phyloP scores from a whole-genome alignment of 2,888 invertebrate species.

The Chrysina gloriosa region DNA sequence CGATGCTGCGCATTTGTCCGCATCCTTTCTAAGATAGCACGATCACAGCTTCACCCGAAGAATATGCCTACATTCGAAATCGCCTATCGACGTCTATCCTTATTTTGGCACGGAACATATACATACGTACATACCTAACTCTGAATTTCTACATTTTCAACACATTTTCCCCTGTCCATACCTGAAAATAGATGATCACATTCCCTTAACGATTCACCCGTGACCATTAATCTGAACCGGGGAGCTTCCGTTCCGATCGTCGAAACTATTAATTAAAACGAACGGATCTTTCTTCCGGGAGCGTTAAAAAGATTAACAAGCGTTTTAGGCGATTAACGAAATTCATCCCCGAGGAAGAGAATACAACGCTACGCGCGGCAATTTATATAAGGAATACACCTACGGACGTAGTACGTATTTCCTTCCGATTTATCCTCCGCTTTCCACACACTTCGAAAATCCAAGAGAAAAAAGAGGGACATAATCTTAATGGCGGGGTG shows the following conservation, averaged over 20 bases:
- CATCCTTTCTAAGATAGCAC: too few relatives aligned
- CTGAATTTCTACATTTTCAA: too few relatives aligned
- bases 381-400: slow-evolving; percentile 9
- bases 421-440: background rate
- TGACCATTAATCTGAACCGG: slow-evolving; percentile 3
- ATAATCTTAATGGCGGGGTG: too few relatives aligned
- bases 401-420: background rate
- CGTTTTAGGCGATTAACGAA: slow-evolving; percentile 21
- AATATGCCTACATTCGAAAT: too few relatives aligned
- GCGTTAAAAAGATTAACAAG: slow-evolving; percentile 31
- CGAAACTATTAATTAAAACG: slow-evolving; percentile 27
- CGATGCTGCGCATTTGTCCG: too few relatives aligned
- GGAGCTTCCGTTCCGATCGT: background rate
- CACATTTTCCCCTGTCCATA: too few relatives aligned
- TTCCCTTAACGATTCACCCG: slow-evolving; percentile 16
- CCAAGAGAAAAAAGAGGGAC: background rate
- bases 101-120: too few relatives aligned
- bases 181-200: too few relatives aligned
- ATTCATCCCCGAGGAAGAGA: slow-evolving; percentile 9
- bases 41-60: too few relatives aligned
- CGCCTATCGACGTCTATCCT: too few relatives aligned
- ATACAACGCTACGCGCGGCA: slow-evolving; percentile 8
- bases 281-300: slow-evolving; percentile 26
- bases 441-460: background rate
- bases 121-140: too few relatives aligned